Evolutionary conservation across 2,113 vertebrate genomes (phyloP), one percentile per base, ranked within the genome.

Genomic region (Catharus minimus): DNA sequence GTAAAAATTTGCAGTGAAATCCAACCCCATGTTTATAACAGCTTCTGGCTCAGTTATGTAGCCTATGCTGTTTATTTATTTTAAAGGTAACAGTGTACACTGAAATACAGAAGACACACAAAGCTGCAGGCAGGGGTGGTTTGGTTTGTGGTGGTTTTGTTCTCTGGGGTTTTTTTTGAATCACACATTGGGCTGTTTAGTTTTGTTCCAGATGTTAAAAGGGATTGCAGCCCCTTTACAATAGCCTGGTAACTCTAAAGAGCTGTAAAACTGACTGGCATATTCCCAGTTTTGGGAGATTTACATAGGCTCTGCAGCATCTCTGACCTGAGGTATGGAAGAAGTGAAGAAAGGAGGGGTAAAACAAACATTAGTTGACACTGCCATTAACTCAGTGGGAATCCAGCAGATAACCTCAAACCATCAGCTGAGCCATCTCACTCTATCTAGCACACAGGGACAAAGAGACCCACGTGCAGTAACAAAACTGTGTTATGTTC

Each of bases 191-290:
- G 8, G 32, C 49, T 93, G 58, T 61, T 86, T 49, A 61, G 19
- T 88, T 79, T 91, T 82, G 41, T 84, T 74, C 66, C 62, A 79
- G 47, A 58, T 72, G 23, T 87, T 92, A 57, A 60, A 88, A 75
- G 39, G n/a, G 23, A 47, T 46, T 78, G 26, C 58, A 80, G 32
- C 23, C 21, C 23, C 26, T 76, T 89, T 84, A n/a, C 49, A 75
- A 57, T 32, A 60, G 13, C 38, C 11, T 57, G 32, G 22, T 81
- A 55, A 67, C 17, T 60, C 61, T 36, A 41, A 71, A 85, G 49
- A 64, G 11, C 28, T 55, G 9, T 84, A 66, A 86, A 82, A 65
- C 23, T 74, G 10, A 32, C 55, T 76, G 75, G 28, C 9, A 6
- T 38, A 32, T 86, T 89, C 57, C n/a, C 10, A 7, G 17, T 66